These are phyloP conservation scores for Cygnus atratus DNA, from an alignment of 2,113 vertebrate species.

Conservation along the genomic window DNA sequence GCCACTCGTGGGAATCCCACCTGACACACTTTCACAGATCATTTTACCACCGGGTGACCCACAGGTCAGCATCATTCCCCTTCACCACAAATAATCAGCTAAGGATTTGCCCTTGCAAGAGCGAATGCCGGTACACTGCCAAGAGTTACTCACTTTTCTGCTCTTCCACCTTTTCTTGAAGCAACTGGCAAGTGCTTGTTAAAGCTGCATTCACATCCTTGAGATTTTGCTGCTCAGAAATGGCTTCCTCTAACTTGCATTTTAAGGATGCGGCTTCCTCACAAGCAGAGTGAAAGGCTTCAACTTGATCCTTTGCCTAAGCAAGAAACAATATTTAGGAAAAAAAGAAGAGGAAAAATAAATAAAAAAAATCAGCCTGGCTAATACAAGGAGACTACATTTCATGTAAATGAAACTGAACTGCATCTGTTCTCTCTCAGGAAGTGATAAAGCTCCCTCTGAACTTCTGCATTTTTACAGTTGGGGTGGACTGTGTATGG, in stretches of 20 bases:
- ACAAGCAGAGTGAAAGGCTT: conserved; percentile 2
- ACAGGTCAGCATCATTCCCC: not conserved
- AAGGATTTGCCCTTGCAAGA: not conserved
- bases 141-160: conserved; percentile 72
- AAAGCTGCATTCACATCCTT: conserved; percentile 39
- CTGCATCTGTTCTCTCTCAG: conserved; percentile 72
- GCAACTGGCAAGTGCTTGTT: conserved; percentile 21
- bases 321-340: not conserved
- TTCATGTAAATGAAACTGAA: conserved; percentile 51
- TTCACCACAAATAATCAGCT: not conserved
- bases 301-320: conserved; percentile 52
- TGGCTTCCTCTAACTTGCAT: conserved; percentile 65
- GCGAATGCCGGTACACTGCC: not conserved
- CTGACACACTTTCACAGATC: not conserved
- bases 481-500: conserved; percentile 53
- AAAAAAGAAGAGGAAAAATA: not conserved
- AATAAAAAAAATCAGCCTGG: not conserved
- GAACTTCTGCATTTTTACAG: conserved; percentile 74
- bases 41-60: not conserved
- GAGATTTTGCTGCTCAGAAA: conserved; percentile 54
- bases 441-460: conserved; percentile 69
- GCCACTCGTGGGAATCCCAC: not conserved
- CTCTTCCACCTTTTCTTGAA: conserved; percentile 51
- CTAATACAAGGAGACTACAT: not conserved
- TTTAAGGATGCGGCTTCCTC: conserved; percentile 26